Base-by-base conservation (phyloP, 2,888 invertebrate genomes). In the Glyphotaelius pellucidus region DNA sequence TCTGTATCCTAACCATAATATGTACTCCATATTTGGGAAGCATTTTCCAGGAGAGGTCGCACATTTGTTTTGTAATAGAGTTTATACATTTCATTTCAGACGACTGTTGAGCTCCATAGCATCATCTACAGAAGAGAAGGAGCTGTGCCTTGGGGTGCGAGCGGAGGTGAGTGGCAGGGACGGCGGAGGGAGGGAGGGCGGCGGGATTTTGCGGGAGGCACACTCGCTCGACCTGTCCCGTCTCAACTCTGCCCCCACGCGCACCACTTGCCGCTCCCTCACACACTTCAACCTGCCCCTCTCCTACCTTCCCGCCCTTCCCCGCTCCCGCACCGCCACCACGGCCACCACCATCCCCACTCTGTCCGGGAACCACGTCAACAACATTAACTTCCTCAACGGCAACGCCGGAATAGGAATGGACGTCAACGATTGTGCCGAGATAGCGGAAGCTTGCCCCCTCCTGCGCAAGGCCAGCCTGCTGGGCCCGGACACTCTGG, bases 21-120 rank as follows among this genome's bases (percentile, higher is more conserved):
- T 47, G 47, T 14, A 47, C 14, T 47, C 47, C 47, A 47, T 47
- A 12, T 47, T 47, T 47, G 47, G 14, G 9, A 47, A 47, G 47
- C 47, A 47, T 47, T 15, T 47, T 47, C 47, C 14, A 47, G 47
- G 47, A 47, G 47, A 47, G 47, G 47, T 47, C 15, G 47, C 47
- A 47, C 47, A 47, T 47, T 15, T 47, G 47, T 47, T 42, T 15
- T 30, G 30, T 81, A 19, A 32, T 38, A 19, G 32, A 84, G 25
- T 84, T 32, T 25, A 25, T 84, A 19, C 25, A 25, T 32, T 84
- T 84, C 3, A 91, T 93, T 92, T 80, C 94, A 96, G 96, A 94
- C 95, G 97, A 93, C 96, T 97, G 31, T 94, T 97, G 90, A 97
- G 97, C 90, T 97, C 97, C 91, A 97, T 97, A 91, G 97, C 97